These are phyloP conservation scores for Aeoliscus strigatus DNA, from an alignment of 2,797 vertebrate species.

Conservation along the genomic window DNA sequence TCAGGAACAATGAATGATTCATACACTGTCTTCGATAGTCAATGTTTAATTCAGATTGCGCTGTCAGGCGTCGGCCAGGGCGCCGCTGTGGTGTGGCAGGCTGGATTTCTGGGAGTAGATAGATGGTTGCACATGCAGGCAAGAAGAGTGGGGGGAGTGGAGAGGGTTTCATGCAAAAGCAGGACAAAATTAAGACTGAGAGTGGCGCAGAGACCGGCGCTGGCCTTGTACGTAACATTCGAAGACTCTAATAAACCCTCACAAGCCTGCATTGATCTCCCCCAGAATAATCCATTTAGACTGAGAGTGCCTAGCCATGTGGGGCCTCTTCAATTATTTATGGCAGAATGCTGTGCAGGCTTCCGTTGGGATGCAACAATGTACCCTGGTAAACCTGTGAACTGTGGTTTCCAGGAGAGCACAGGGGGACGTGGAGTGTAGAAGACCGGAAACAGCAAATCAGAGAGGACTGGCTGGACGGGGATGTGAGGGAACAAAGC, in stretches of 20 bases:
- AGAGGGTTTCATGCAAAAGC: constrained; percentile 13
- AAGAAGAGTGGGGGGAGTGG: constrained; percentile 17
- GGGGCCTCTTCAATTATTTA: constrained; percentile 75
- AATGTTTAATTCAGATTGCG: constrained; percentile 60
- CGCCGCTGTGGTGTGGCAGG: constrained; percentile 7
- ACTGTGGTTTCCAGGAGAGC: constrained; percentile 40
- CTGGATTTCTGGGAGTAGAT: constrained; percentile 4
- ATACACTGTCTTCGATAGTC: constrained; percentile 42
- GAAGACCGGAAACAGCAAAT: too few relatives aligned
- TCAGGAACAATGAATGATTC: constrained; percentile 67
- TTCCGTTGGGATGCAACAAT: constrained; percentile 71
- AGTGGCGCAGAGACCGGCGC: constrained; percentile 39
- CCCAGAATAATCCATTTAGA: constrained; percentile 76
- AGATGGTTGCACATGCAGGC: constrained; percentile 15
- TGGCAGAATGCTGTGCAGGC: constrained; percentile 68
- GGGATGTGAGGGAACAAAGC: too few relatives aligned
- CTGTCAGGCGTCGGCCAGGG: constrained; percentile 2
- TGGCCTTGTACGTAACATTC: constrained; percentile 69
- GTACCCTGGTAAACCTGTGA: constrained; percentile 64
- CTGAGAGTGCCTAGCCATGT: constrained; percentile 68
- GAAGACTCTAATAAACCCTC: constrained; percentile 71
- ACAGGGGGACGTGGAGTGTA: too few relatives aligned
- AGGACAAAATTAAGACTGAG: constrained; percentile 57
- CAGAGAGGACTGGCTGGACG: too few relatives aligned
- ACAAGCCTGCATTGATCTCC: constrained; percentile 72